These are phyloP conservation scores for Actinia equina DNA, from an alignment of 64 coral and sea anemone species.

Conservation along the genomic window DNA sequence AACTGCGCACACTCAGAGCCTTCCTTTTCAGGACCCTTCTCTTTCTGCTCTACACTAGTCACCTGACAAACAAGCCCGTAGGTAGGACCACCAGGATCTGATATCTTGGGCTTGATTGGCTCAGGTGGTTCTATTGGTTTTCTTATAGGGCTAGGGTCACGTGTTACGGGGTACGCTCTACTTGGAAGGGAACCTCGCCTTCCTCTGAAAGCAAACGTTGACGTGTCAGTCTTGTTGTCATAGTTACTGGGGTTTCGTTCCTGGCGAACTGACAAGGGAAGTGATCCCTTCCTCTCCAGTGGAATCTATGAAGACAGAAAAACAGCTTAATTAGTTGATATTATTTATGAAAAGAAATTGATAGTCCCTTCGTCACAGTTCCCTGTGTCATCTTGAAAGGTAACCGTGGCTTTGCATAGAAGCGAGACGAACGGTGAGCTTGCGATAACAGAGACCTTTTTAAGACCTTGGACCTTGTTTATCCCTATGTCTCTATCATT, in stretches of 20 bases:
- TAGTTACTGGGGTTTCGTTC: neutral
- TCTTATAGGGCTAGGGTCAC: slow-evolving; percentile 26
- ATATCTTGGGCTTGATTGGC: neutral
- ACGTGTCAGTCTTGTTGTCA: neutral
- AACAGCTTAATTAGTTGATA: neutral
- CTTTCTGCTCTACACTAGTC: neutral
- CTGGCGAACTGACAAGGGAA: neutral
- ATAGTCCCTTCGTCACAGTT: no score
- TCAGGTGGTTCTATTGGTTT: neutral
- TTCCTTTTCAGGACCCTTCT: neutral
- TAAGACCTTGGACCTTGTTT: no score
- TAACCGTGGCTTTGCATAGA: no score
- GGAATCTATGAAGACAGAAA: neutral
- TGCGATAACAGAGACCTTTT: no score
- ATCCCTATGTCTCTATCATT: no score
- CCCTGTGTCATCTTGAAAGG: no score
- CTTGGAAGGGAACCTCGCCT: slow-evolving; percentile 12
- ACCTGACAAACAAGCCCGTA: slow-evolving; percentile 30
- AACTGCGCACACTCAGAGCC: slow-evolving; percentile 1
- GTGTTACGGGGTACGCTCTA: slow-evolving; percentile 31
- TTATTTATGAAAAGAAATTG: no score
- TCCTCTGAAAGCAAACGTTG: neutral
- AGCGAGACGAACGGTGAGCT: no score
- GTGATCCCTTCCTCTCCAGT: neutral
- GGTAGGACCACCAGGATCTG: neutral